Conservation (phyloP, 2,797 vertebrate genomes). For the Monodelphis domestica region DNA sequence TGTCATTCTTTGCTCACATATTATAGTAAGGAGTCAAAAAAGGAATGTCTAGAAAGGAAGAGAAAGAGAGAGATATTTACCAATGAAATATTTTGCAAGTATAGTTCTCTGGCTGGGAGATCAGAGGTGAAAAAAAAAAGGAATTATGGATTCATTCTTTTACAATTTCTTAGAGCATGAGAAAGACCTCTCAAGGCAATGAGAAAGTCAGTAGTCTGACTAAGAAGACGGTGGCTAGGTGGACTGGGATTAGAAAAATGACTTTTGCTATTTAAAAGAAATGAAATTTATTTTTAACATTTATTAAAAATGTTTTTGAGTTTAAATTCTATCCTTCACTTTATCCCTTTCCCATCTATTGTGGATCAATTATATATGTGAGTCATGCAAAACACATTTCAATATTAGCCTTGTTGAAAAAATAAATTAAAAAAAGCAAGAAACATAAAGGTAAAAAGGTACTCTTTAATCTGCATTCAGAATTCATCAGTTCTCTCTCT, state of each 20-base stretch:
- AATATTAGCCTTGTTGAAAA: neutral
- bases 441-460: neutral
- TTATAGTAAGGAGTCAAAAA: neutral
- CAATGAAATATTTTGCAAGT: neutral
- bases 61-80: neutral
- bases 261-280: neutral
- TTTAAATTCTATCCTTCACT: neutral
- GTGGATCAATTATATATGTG: neutral
- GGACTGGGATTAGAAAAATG: neutral
- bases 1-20: neutral
- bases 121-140: neutral
- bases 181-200: neutral
- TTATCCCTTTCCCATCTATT: neutral
- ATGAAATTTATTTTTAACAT: neutral
- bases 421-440: neutral
- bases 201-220: neutral
- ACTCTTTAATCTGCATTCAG: neutral
- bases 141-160: neutral
- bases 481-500: neutral
- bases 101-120: neutral
- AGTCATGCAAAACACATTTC: neutral
- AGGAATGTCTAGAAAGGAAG: neutral
- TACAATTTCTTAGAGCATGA: neutral
- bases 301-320: neutral
- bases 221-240: neutral